phyloP scores from a whole-genome alignment of 2,113 vertebrate genomes.

The Vulpes lagopus region DNA sequence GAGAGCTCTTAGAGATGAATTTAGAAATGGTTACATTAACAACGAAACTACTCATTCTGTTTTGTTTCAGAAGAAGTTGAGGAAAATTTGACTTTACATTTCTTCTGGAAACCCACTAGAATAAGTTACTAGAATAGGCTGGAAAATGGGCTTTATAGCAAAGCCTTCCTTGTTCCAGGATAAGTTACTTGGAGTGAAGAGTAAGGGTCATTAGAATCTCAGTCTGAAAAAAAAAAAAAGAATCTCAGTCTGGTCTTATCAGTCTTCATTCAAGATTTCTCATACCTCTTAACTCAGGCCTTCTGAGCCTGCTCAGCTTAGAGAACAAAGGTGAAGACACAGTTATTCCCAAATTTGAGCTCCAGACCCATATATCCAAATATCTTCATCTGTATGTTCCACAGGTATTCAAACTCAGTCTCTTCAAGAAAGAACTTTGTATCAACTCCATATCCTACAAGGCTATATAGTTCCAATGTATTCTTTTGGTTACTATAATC shows the following conservation, averaged over 20 bases:
- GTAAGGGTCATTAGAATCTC: neutral
- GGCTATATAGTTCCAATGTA: neutral
- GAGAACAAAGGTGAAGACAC: neutral
- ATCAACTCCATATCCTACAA: neutral
- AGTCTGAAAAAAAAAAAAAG: too few relatives aligned
- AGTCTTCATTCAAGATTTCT: neutral
- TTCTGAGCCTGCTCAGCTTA: neutral
- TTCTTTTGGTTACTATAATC: neutral
- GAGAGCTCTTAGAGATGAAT: neutral
- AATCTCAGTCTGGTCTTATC: neutral
- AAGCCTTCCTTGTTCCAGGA: neutral
- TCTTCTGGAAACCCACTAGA: neutral
- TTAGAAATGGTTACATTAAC: constrained; percentile 10
- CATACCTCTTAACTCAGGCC: neutral
- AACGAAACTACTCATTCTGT: neutral
- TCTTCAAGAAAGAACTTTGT: neutral
- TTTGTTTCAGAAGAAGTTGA: neutral
- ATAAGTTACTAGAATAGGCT: neutral
- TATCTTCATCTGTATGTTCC: neutral
- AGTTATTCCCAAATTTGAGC: neutral
- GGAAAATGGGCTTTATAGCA: neutral
- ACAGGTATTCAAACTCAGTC: neutral
- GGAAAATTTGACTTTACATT: constrained; percentile 11
- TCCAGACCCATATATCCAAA: neutral
- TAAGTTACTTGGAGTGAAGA: neutral